A percentile compares a stretch with the other conserved stretches of the same genome.
Conservation (phyloP, 2,888 invertebrate genomes). For the Drosophila pegasa region DNA sequence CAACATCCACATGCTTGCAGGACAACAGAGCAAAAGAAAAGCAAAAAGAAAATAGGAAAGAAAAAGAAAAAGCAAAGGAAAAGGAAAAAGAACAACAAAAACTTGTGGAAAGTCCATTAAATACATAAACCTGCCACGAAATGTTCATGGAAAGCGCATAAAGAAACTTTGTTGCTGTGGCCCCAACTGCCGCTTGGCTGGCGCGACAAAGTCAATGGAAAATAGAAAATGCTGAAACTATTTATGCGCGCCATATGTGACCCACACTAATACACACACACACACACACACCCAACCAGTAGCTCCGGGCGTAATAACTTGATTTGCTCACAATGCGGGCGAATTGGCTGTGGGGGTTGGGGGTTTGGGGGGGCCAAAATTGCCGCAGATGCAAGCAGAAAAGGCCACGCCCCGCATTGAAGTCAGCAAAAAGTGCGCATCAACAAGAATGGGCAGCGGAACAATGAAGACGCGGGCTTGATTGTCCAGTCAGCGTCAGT, state of each 20-base stretch:
- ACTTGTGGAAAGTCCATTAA: slow-evolving; percentile 82
- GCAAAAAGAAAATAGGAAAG: slow-evolving; percentile 22
- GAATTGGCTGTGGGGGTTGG: slow-evolving; percentile 36
- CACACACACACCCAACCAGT: slow-evolving; percentile 11
- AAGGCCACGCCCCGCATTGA: slow-evolving; percentile 54
- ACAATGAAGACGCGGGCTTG: slow-evolving; percentile 55
- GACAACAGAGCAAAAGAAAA: slow-evolving; percentile 27
- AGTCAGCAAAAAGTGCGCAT: slow-evolving; percentile 46
- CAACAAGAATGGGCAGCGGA: slow-evolving; percentile 23
- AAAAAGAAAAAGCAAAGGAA: slow-evolving; percentile 14
- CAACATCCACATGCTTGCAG: slow-evolving; percentile 15
- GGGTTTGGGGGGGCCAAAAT: slow-evolving; percentile 17
- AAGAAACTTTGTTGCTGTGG: slow-evolving; percentile 72
- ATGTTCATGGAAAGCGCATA: slow-evolving; percentile 82
- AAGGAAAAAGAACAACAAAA: slow-evolving; percentile 35
- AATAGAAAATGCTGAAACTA: slow-evolving; percentile 71
- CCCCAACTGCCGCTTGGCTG: slow-evolving; percentile 29
- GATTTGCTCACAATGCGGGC: slow-evolving; percentile 75
- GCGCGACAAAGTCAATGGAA: slow-evolving; percentile 66
- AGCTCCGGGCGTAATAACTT: slow-evolving; percentile 69
- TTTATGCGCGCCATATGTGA: slow-evolving; percentile 78
- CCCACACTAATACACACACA: slow-evolving; percentile 39
- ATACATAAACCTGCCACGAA: slow-evolving; percentile 82
- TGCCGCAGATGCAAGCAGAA: slow-evolving; percentile 72
- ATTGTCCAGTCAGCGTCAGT: slow-evolving; percentile 74